phyloP scores from a whole-genome alignment of 2,888 invertebrate species.

The Apamea epomidion region DNA sequence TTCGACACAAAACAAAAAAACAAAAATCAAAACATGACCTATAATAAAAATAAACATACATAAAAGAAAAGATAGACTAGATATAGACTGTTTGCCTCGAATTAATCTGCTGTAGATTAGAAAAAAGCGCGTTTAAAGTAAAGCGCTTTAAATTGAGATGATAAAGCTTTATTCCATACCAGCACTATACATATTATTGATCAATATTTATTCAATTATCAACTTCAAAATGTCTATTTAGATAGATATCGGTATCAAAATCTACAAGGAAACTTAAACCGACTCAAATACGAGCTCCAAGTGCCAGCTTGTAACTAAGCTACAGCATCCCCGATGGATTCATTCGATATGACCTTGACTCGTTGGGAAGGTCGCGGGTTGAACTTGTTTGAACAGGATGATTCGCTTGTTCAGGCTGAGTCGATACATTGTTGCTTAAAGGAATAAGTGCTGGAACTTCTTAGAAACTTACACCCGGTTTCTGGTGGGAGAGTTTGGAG shows the following conservation, averaged over 20 bases:
- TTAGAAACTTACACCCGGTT: neutral
- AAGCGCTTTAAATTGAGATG: neutral
- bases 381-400: slow-evolving; percentile 27
- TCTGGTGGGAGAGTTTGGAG: neutral
- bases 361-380: slow-evolving; percentile 12
- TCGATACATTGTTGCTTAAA: slow-evolving; percentile 10
- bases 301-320: slow-evolving; percentile 9
- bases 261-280: neutral
- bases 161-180: neutral
- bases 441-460: neutral
- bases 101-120: too few species aligned
- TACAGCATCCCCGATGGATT: neutral
- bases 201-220: neutral
- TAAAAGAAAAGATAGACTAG: too few species aligned
- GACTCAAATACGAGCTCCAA: neutral
- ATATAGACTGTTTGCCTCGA: too few species aligned
- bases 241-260: neutral
- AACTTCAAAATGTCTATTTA: neutral
- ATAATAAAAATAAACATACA: too few species aligned
- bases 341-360: slow-evolving; percentile 25
- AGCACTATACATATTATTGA: neutral
- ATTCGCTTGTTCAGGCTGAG: slow-evolving; percentile 12
- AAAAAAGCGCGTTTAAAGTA: neutral
- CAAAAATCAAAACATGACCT: too few species aligned
- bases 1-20: too few species aligned